Percentiles rank a stretch among this genome's conserved stretches.
Conservation (phyloP, 2,888 invertebrate species). For the Hypomecis atomaria region DNA sequence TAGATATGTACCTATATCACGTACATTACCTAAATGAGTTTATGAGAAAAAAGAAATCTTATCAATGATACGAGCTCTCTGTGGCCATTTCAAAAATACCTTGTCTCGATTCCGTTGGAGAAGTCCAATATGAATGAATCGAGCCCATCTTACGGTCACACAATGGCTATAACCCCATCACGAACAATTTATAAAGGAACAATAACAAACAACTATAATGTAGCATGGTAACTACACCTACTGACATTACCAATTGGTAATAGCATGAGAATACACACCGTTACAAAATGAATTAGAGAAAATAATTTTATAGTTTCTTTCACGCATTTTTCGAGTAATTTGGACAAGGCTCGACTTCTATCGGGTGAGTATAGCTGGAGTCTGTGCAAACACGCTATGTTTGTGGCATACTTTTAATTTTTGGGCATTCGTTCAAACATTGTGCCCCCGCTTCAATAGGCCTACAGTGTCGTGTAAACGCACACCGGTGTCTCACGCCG, state of each 20-base stretch:
- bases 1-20: too few relatives aligned
- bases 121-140: too few relatives aligned
- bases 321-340: constrained; percentile 59
- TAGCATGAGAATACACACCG: constrained; percentile 53
- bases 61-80: too few relatives aligned
- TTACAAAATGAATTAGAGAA: constrained; percentile 53
- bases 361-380: constrained; percentile 52
- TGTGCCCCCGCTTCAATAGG: constrained; percentile 41
- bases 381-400: constrained; percentile 63
- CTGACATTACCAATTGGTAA: constrained; percentile 43
- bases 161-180: constrained; percentile 25
- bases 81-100: too few relatives aligned
- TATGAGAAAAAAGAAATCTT: too few relatives aligned
- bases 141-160: constrained; percentile 20
- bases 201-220: constrained; percentile 28
- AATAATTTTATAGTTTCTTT: constrained; percentile 53
- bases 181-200: constrained; percentile 27
- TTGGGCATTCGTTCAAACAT: constrained; percentile 62
- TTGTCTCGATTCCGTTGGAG: too few relatives aligned
- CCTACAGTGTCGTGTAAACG: constrained; percentile 44
- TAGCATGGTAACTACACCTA: constrained; percentile 27
- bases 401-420: constrained; percentile 71
- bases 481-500: constrained; percentile 50
- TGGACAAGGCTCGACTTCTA: constrained; percentile 49
- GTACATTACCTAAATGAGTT: too few relatives aligned